Evolutionary conservation across 2,113 vertebrate genomes (phyloP).

Genomic region (Esox niger): DNA sequence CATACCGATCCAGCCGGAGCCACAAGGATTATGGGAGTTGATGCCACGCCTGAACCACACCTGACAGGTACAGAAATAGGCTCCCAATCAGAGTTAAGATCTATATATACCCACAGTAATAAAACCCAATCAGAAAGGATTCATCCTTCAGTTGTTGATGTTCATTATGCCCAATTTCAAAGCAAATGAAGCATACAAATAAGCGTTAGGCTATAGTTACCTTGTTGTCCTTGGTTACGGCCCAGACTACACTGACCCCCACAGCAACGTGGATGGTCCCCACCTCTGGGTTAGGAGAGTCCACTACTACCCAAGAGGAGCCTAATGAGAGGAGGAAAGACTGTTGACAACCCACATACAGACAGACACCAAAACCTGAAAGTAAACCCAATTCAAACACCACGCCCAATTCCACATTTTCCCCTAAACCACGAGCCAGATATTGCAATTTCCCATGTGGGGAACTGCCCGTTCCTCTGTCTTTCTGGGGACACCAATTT

Average conservation of each 20-base stretch:
- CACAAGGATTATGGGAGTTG: slow-evolving; percentile 91
- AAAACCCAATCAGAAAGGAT: too few relatives aligned
- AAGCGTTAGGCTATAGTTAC: slow-evolving; percentile 68
- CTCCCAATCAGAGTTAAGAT: not conserved
- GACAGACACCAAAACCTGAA: too few relatives aligned
- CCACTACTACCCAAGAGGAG: slow-evolving; percentile 83
- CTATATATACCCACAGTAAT: too few relatives aligned
- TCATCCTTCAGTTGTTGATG: too few relatives aligned
- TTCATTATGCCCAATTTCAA: too few relatives aligned
- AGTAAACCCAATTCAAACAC: too few relatives aligned
- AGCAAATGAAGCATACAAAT: not conserved
- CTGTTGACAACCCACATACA: not conserved
- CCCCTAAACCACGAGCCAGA: too few relatives aligned
- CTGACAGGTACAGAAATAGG: slow-evolving; percentile 58
- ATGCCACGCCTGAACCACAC: slow-evolving; percentile 97
- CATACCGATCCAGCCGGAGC: slow-evolving; percentile 97
- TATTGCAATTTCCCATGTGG: too few relatives aligned
- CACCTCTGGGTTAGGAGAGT: slow-evolving; percentile 84
- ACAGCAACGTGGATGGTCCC: slow-evolving; percentile 85
- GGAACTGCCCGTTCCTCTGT: too few relatives aligned
- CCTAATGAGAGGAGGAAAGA: slow-evolving; percentile 47
- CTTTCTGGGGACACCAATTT: too few relatives aligned
- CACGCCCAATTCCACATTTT: too few relatives aligned
- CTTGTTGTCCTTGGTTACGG: slow-evolving; percentile 91
- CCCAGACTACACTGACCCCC: slow-evolving; percentile 90